Base-by-base conservation (phyloP, 2,888 invertebrate genomes). In the Fabriciana adippe region DNA sequence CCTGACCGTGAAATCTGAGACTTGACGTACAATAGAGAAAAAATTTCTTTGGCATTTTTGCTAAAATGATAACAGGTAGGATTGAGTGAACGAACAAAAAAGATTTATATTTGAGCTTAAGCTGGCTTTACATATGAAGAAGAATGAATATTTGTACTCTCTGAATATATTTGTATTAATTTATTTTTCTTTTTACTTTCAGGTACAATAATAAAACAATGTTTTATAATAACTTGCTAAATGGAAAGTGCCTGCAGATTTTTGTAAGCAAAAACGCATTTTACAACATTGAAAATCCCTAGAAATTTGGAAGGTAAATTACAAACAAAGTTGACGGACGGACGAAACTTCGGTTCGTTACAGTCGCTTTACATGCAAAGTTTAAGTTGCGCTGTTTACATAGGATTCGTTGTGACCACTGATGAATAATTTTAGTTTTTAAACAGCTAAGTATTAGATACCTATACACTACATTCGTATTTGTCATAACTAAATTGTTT, bases 1-100 rank as follows among this genome's bases (percentile, higher is more conserved):
- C 74, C 75, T 81, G 80, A 78, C 83, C 78, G 74, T 81, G 81
- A 83, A 82, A 80, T 80, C 80, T 78, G 77, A 76, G 66, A 72
- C 61, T 61, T 55, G 60, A 57, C 21, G 54, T 35, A 41, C 35
- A 55, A 26, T 16, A 50, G 18, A 14, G 26, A 50, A 51, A n/a
- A n/a, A 2, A n/a, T 47, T n/a, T 31, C 26, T 21, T n/a, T n/a
- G 21, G 16, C 26, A 26, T 26, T 16, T 51, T 50, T 18, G 0
- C 14, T 21, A 15, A 21, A 21, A 21, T 18, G 1, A 18, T 4
- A 53, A 6, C 1, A 47, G 15, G 8, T 2, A 14, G 45, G 18
- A 21, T 41, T 41, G 35, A 41, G 35, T 11, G 35, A 41, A 41
- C 2, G 35, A 41, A 41, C 35, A 41, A 41, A 11, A 11, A 41